phyloP scores from a whole-genome alignment of 2,797 vertebrate genomes.

The Momotus momota region DNA sequence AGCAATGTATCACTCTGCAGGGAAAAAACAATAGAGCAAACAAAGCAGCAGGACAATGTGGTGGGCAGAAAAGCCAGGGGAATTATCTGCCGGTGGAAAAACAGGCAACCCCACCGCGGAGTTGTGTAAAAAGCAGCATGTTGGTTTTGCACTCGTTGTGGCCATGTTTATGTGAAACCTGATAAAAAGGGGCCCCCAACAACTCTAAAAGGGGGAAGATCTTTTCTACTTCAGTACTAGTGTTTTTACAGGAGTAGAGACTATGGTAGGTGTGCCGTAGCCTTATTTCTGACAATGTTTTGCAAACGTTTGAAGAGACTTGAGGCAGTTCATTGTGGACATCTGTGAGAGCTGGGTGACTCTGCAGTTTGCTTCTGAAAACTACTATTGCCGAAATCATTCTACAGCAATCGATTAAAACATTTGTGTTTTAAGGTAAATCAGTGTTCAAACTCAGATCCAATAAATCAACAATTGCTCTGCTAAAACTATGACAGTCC shows the following conservation, averaged over 20 bases:
- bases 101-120: conserved; percentile 31
- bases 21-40: conserved; percentile 73
- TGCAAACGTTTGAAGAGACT: not conserved
- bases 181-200: not conserved
- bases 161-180: not conserved
- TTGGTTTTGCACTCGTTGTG: conserved; percentile 26
- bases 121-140: conserved; percentile 37
- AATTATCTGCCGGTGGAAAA: conserved; percentile 66
- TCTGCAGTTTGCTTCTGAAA: not conserved
- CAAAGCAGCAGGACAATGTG: conserved; percentile 67
- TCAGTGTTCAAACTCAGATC: not conserved
- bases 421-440: not conserved
- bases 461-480: not conserved
- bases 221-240: conserved; percentile 2
- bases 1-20: conserved; percentile 77
- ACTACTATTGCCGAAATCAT: not conserved
- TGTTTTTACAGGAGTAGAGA: conserved; percentile 16
- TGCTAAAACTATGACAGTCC: not conserved
- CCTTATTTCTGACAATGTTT: not conserved
- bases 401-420: not conserved
- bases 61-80: conserved; percentile 60
- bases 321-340: not conserved
- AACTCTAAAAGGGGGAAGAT: not conserved
- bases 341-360: not conserved
- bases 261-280: not conserved